These are phyloP conservation scores for Protodeltote pygarga DNA, from an alignment of 2,888 invertebrate species.

Conservation along the genomic window DNA sequence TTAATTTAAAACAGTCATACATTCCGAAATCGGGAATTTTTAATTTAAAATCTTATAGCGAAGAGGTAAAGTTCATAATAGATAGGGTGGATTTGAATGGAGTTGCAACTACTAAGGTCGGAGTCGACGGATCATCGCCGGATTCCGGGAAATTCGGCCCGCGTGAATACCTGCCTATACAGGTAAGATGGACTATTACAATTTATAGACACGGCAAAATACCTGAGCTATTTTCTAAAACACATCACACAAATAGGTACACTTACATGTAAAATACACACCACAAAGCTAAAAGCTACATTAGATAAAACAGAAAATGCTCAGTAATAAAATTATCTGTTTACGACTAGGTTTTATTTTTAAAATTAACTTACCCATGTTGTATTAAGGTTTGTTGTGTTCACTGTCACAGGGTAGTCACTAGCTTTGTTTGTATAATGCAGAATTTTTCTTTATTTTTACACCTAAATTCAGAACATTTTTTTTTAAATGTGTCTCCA, in stretches of 20 bases:
- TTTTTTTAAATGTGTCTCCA: too few species aligned
- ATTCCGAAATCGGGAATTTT: neutral
- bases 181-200: constrained; percentile 65
- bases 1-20: constrained; percentile 53
- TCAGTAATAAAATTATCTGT: too few species aligned
- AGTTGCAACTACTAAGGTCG: constrained; percentile 67
- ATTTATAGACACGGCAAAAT: constrained; percentile 57
- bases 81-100: constrained; percentile 49
- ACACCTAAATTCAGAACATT: too few species aligned
- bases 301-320: too few species aligned
- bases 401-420: too few species aligned
- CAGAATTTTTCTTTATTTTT: too few species aligned
- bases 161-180: constrained; percentile 85
- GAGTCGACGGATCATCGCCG: constrained; percentile 84
- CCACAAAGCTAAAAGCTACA: too few species aligned
- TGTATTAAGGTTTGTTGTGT: too few species aligned
- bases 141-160: constrained; percentile 86
- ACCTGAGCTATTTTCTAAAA: neutral
- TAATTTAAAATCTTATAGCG: constrained; percentile 42
- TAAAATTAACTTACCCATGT: too few species aligned
- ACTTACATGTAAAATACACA: too few species aligned
- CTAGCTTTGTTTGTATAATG: too few species aligned
- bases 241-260: neutral
- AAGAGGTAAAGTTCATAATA: constrained; percentile 26
- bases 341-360: too few species aligned